Conservation (phyloP, 2,797 vertebrate genomes). For the Myotis vivesi region DNA sequence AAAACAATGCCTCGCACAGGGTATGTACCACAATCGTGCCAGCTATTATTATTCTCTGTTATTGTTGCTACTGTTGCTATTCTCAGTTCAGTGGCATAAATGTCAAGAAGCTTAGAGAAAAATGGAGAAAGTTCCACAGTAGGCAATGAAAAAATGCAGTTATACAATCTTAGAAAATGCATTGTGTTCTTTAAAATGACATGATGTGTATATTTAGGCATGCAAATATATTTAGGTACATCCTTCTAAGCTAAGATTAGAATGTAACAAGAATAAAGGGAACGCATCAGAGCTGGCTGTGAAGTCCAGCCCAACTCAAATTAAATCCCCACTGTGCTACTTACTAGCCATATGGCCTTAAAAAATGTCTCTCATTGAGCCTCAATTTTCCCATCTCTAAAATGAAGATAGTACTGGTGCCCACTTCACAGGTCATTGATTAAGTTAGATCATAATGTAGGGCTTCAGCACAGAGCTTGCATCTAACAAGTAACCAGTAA, state of each 20-base stretch:
- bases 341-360: background rate
- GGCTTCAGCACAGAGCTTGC: background rate
- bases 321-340: background rate
- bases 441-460: background rate
- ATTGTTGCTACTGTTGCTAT: background rate
- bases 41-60: background rate
- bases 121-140: background rate
- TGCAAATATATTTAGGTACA: background rate
- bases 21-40: too few species aligned
- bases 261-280: background rate
- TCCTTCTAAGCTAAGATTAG: background rate
- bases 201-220: background rate
- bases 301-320: background rate
- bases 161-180: background rate
- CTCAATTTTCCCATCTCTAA: background rate
- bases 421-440: background rate
- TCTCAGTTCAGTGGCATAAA: background rate
- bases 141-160: background rate
- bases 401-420: background rate
- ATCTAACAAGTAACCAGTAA: background rate
- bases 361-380: background rate
- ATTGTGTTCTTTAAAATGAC: background rate
- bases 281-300: background rate
- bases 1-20: background rate
- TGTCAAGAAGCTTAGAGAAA: background rate